Conservation (phyloP, 2,113 vertebrate genomes). For the cat (Felis catus) region DNA sequence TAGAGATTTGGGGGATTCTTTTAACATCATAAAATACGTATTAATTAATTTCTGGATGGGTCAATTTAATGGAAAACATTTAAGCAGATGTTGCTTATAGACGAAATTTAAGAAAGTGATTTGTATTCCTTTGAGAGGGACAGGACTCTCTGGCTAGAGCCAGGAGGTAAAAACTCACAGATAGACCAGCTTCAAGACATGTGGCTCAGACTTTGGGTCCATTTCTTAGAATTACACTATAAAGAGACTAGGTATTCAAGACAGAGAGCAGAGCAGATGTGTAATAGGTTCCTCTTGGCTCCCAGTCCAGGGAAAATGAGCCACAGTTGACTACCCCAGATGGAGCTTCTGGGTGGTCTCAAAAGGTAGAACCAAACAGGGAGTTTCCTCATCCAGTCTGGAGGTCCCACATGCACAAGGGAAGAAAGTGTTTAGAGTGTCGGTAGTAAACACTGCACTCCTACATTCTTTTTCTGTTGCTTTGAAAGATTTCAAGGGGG, state of each 20-base stretch:
- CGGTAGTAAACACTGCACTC: not conserved
- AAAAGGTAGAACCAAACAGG: constrained; percentile 37
- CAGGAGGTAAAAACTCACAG: not conserved
- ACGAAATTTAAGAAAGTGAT: not conserved
- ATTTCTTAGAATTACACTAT: not conserved
- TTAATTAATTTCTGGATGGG: not conserved
- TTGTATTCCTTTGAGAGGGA: not conserved
- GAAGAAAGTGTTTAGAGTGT: constrained; percentile 6
- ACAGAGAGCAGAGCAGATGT: constrained; percentile 7
- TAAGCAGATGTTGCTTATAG: not conserved
- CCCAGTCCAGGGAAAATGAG: not conserved
- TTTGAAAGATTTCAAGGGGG: not conserved
- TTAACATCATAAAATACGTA: not conserved
- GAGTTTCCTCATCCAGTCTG: not conserved
- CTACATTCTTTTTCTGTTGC: not conserved
- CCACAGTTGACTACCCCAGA: not conserved
- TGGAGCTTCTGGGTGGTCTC: constrained; percentile 58
- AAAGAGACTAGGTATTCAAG: not conserved
- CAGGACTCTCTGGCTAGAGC: not conserved
- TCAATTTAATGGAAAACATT: constrained; percentile 1
- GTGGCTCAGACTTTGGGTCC: not conserved
- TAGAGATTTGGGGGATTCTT: not conserved
- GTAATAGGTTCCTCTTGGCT: not conserved
- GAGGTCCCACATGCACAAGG: not conserved
- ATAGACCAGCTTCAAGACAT: not conserved